These are phyloP conservation scores for Sander vitreus DNA, from an alignment of 2,113 vertebrate species.

Conservation along the genomic window DNA sequence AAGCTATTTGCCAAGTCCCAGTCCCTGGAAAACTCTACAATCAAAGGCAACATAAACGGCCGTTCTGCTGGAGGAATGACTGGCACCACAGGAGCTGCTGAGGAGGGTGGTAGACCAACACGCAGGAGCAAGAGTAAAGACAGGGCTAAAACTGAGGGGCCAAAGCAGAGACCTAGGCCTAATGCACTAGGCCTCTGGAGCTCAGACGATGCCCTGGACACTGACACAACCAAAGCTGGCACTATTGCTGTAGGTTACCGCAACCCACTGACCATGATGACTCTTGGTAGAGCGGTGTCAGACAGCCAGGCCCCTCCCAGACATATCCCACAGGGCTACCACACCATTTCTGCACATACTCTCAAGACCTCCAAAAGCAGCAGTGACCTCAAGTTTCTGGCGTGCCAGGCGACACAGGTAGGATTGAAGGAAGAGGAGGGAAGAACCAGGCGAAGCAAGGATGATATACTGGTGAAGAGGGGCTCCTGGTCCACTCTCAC, in stretches of 20 bases:
- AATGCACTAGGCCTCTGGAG: conserved; percentile 90
- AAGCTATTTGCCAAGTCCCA: conserved; percentile 94
- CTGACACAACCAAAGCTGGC: conserved; percentile 87
- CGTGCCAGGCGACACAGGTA: conserved; percentile 74
- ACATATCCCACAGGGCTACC: conserved; percentile 91
- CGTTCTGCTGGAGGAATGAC: conserved; percentile 72
- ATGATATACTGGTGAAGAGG: conserved; percentile 86
- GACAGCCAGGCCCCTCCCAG: conserved; percentile 82
- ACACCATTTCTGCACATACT: conserved; percentile 80
- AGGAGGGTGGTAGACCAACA: conserved; percentile 87
- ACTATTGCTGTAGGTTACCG: conserved; percentile 86
- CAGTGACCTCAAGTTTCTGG: conserved; percentile 89
- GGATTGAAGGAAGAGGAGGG: conserved; percentile 80
- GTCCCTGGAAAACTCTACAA: conserved; percentile 88
- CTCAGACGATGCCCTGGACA: conserved; percentile 92
- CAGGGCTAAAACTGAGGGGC: conserved; percentile 91
- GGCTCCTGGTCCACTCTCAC: conserved; percentile 98
- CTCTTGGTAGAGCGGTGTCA: conserved; percentile 86
- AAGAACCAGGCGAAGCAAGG: conserved; percentile 62
- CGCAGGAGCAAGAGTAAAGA: conserved; percentile 98
- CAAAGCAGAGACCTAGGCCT: conserved; percentile 91
- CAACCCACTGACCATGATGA: conserved; percentile 95
- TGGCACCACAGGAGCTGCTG: conserved; percentile 62
- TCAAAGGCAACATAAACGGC: conserved; percentile 90
- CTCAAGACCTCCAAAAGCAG: conserved; percentile 96